Evolutionary conservation across 2,888 invertebrate species (phyloP).

Genomic region (Meandrusa payeni): DNA sequence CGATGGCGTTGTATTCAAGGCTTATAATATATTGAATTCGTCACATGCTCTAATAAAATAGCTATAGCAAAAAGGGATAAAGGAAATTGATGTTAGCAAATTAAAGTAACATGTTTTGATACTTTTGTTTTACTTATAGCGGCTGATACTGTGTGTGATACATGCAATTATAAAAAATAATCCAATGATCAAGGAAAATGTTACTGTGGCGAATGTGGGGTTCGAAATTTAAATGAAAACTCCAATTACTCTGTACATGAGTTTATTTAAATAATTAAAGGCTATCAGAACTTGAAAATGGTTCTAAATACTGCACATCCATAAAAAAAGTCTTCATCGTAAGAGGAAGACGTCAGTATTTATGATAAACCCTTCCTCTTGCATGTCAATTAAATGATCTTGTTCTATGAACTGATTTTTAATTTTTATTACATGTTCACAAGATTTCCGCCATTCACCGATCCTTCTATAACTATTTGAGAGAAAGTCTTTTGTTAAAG

Average conservation of each 20-base stretch:
- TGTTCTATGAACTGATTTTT: constrained; percentile 23
- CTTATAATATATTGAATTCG: no score
- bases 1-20: no score
- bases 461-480: background rate
- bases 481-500: constrained; percentile 16
- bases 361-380: background rate
- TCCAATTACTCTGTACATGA: background rate
- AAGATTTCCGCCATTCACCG: constrained; percentile 10
- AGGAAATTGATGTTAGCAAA: no score
- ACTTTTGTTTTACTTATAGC: background rate
- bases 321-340: constrained; percentile 1
- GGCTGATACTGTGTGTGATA: constrained; percentile 1
- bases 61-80: no score
- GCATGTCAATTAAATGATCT: constrained; percentile 9
- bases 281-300: background rate
- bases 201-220: no score
- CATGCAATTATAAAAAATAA: background rate
- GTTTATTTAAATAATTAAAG: background rate
- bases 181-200: background rate
- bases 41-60: no score
- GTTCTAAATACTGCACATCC: background rate
- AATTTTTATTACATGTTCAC: constrained; percentile 18
- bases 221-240: background rate
- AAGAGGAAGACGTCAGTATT: constrained; percentile 1
- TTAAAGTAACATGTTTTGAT: no score